phyloP scores from a whole-genome alignment of 2,797 vertebrate species.

The Momotus momota region DNA sequence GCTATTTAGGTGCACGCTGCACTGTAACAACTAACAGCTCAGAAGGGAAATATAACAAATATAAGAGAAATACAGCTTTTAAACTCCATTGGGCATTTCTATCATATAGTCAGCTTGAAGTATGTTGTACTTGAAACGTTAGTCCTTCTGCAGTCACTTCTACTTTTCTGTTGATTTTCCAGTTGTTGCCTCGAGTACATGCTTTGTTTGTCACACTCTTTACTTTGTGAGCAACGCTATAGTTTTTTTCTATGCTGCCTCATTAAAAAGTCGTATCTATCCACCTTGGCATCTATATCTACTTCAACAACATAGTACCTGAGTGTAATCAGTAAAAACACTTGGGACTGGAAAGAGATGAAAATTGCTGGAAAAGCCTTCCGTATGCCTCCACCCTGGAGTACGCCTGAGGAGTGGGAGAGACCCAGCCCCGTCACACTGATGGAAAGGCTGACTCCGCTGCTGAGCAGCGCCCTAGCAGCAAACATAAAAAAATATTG shows the following conservation, averaged over 20 bases:
- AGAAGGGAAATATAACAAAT: neutral
- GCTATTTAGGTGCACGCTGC: neutral
- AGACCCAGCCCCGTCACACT: neutral
- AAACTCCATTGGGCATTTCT: neutral
- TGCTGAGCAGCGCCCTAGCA: neutral
- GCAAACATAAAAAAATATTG: neutral
- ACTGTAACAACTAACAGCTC: neutral
- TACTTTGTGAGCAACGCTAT: neutral
- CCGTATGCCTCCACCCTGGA: neutral
- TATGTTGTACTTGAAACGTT: neutral
- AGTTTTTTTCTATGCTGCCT: neutral
- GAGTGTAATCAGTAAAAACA: neutral
- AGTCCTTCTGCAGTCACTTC: neutral
- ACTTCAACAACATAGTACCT: neutral
- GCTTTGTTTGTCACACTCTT: neutral
- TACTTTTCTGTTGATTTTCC: neutral
- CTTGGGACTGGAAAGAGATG: neutral
- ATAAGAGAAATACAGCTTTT: neutral
- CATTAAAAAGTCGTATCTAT: neutral
- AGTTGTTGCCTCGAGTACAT: neutral
- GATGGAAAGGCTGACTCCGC: accelerated
- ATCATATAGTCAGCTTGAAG: neutral
- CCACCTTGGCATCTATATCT: neutral
- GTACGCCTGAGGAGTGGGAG: neutral
- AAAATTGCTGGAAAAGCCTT: neutral